Evolutionary conservation across 2,888 invertebrate species (phyloP), one percentile per base, ranked within the genome.

Genomic region (Thereva nobilitata): DNA sequence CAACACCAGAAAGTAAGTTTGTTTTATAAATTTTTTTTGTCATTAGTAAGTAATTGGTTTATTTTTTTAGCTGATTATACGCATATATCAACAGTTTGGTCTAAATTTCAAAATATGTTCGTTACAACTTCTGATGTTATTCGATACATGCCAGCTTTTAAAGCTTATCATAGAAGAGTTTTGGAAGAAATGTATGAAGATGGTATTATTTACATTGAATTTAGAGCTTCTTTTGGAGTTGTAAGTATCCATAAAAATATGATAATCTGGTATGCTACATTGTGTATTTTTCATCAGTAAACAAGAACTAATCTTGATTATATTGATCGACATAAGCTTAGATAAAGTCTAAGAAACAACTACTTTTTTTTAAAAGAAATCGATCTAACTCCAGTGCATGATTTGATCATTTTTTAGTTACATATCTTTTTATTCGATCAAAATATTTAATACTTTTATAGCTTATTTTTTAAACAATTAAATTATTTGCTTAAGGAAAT

Each of bases 171-270:
- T 68, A 83, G 84, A 73, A 82, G 83, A 69, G 77, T 84, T 45
- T 78, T 89, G 4, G 75, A 83, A 57, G 86, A 88, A 73, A 75
- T 86, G 42, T 82, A 84, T 70, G 79, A 83, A 0, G 89, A 89
- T 73, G 87, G 87, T 70, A 80, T 89, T 0, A 81, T 86, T 76
- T 88, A 88, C 70, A 75, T 85, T 0, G 89, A 89, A 75, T 70
- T 88, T 5, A 80, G 89, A 52, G 69, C 75, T 6, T 71, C 74
- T 34, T 71, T 77, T 5, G 71, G 71, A 10, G 71, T 71, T 71
- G 79, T 79, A 7, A 54, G 70, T 54, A 44, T 37, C 2, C 6
- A n/a, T 5, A 35, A 63, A 50, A 12, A 42, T 8, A 4, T 42
- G 9, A 12, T n/a, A n/a, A n/a, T n/a, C n/a, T n/a, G n/a, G n/a